These are phyloP conservation scores for Melopsittacus undulatus DNA, from an alignment of 2,797 vertebrate genomes.

Conservation along the genomic window DNA sequence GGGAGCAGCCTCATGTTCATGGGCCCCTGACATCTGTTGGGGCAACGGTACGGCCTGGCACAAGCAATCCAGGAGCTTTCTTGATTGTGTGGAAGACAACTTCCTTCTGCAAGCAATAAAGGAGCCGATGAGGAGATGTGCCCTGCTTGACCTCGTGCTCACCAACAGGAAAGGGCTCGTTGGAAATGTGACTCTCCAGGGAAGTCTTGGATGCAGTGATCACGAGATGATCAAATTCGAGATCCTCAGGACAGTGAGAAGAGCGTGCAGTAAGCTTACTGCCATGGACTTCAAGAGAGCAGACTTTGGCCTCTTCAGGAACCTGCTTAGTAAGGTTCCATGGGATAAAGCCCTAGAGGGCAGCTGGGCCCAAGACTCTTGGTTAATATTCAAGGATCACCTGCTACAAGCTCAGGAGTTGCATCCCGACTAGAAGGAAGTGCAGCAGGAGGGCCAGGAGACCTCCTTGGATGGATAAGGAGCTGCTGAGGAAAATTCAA, in stretches of 20 bases:
- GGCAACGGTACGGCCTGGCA: not conserved
- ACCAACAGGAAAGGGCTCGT: too few species aligned
- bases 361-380: not conserved
- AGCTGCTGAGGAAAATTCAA: not conserved
- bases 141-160: not conserved
- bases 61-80: not conserved
- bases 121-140: not conserved
- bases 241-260: not conserved
- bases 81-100: not conserved
- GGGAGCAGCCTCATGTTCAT: not conserved
- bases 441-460: not conserved
- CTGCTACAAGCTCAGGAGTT: fast-evolving
- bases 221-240: fast-evolving
- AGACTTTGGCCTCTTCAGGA: not conserved
- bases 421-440: fast-evolving
- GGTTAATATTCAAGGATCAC: not conserved
- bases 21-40: not conserved
- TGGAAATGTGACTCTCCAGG: too few species aligned
- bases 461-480: not conserved
- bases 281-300: not conserved
- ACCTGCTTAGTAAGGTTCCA: not conserved
- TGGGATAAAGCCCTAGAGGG: too few species aligned
- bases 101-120: not conserved
- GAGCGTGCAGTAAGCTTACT: fast-evolving
- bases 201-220: too few species aligned